Percentiles rank a stretch among this genome's conserved stretches.
Evolutionary conservation across 2,113 vertebrate genomes (phyloP).

Genomic region (Crocuta crocuta): DNA sequence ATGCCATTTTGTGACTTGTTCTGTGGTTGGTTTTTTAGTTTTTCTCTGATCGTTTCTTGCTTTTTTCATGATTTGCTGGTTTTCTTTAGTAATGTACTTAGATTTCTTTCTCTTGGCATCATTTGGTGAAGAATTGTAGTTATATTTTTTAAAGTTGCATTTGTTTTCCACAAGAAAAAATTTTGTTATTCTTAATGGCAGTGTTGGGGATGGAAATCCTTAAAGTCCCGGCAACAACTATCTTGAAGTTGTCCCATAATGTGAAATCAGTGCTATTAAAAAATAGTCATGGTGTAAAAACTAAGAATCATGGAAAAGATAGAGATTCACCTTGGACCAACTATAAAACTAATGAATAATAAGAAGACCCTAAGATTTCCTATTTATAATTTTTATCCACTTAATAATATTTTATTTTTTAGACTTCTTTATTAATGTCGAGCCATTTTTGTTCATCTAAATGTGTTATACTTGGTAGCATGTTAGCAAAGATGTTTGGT

Average conservation of each 20-base stretch:
- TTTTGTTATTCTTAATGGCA: background rate
- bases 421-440: slow-evolving; percentile 31
- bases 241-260: background rate
- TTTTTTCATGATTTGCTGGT: too few species aligned
- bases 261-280: background rate
- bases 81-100: too few species aligned
- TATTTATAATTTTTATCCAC: background rate
- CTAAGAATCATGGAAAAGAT: background rate
- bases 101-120: background rate
- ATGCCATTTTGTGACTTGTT: too few species aligned
- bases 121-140: background rate
- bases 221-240: background rate
- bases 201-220: background rate
- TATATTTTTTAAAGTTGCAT: background rate
- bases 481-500: background rate
- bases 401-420: slow-evolving; percentile 17
- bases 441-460: slow-evolving; percentile 1
- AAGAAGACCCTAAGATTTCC: slow-evolving; percentile 30
- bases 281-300: background rate
- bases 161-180: background rate
- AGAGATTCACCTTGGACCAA: background rate
- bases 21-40: too few species aligned
- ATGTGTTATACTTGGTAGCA: background rate
- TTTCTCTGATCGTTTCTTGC: too few species aligned
- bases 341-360: background rate